A percentile compares a stretch with the other conserved stretches of the same genome.
phyloP scores from a whole-genome alignment of 1,140 invertebrate species.

The Bradysia coprophila region DNA sequence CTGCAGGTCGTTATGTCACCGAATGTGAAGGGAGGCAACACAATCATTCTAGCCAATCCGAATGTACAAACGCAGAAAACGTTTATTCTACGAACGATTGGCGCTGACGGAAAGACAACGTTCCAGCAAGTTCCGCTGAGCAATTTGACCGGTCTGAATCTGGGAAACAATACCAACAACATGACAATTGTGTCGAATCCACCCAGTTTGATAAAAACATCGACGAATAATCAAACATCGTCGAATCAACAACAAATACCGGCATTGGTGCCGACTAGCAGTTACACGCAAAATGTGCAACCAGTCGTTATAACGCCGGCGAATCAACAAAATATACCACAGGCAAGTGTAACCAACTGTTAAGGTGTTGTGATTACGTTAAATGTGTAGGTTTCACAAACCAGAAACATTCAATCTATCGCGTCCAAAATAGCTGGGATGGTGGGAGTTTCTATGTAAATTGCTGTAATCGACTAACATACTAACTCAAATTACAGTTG shows the following conservation, averaged over 20 bases:
- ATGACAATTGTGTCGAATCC: slow-evolving; percentile 18
- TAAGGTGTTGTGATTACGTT: too few species aligned
- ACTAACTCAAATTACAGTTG: too few species aligned
- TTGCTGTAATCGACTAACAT: too few species aligned
- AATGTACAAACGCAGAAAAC: slow-evolving; percentile 12
- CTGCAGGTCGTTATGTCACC: slow-evolving; percentile 12
- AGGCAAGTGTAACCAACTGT: not conserved
- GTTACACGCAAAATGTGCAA: not conserved
- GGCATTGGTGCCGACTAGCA: slow-evolving; percentile 19
- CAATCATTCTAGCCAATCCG: slow-evolving; percentile 17
- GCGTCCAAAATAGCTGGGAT: too few species aligned
- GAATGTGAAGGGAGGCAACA: slow-evolving; percentile 14
- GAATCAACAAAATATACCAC: not conserved
- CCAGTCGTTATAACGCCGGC: not conserved
- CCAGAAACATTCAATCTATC: too few species aligned
- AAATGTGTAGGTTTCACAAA: too few species aligned
- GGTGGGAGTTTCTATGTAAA: too few species aligned
- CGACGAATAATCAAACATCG: slow-evolving; percentile 7
- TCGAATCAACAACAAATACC: slow-evolving; percentile 14
- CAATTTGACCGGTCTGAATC: slow-evolving; percentile 15
- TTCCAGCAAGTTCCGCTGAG: slow-evolving; percentile 23
- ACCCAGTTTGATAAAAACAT: slow-evolving; percentile 19
- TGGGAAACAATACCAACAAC: slow-evolving; percentile 8
- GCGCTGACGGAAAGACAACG: slow-evolving; percentile 14
- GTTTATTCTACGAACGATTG: slow-evolving; percentile 20